Base-by-base conservation (phyloP, 2,797 vertebrate genomes). In the Hirundo rustica region DNA sequence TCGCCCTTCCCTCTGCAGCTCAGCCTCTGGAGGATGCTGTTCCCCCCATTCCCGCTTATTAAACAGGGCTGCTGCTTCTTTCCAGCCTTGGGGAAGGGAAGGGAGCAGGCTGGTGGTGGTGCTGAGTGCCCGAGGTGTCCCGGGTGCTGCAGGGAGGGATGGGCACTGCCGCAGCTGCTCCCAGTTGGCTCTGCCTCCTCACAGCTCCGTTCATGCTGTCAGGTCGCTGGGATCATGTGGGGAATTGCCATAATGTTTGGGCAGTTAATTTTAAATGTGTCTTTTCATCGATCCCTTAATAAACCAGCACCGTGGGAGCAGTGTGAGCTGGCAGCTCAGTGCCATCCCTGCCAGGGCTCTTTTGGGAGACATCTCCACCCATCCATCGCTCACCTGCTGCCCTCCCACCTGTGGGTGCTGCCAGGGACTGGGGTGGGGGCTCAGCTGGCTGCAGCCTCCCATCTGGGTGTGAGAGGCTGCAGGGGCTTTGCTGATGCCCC, bases 251-350 rank as follows among this genome's bases (percentile, higher is more conserved):
- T 92, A 96, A 97, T 96, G 78, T 96, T 97, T 96, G 96, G 96
- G 94, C 97, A 97, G 97, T 96, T 97, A 96, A 97, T 97, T 98
- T 97, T 91, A 89, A 97, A 97, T 95, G 96, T 97, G 96, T 97
- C 95, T 92, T 89, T 97, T 92, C 88, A 92, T 91, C 48, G 89
- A 87, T 89, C 89, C 93, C 85, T 96, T 94, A 92, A 96, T 93
- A 95, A 97, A 95, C 62, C 62, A 36, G 77, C 4, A 2, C 9
- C 13, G 80, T 34, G 34, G 92, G 12, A 36, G 85, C 15, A 21
- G 88, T 85, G 92, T 36, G 74, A 66, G 77, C 91, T 94, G 97
- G 81, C 93, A 97, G 96, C 94, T 86, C 7, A 9, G 88, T 64
- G 18, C 86, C 73, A 72, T 72, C 90, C 73, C 48, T 67, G 66